phyloP scores from a whole-genome alignment of 2,113 vertebrate species.

The Drymodes brunneopygia region DNA sequence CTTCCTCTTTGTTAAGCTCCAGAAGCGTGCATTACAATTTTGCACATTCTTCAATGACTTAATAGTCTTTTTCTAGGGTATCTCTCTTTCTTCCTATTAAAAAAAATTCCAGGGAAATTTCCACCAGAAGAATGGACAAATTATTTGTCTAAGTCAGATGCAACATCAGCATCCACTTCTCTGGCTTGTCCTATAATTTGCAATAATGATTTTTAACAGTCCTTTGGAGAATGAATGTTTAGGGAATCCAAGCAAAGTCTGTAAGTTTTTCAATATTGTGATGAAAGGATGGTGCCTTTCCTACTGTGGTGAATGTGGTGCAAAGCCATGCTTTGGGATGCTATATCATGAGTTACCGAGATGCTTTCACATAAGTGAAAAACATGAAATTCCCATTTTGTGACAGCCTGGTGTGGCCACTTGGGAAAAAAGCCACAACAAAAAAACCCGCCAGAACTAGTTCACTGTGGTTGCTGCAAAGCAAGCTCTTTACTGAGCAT shows the following conservation, averaged over 20 bases:
- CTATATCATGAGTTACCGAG: background rate
- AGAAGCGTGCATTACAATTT: background rate
- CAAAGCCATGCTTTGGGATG: background rate
- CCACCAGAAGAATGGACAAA: background rate
- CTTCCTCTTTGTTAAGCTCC: slow-evolving; percentile 12
- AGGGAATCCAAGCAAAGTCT: background rate
- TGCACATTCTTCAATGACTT: background rate
- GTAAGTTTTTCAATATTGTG: background rate
- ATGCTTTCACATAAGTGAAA: background rate
- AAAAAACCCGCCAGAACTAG: background rate
- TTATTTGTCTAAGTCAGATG: background rate
- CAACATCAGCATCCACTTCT: background rate
- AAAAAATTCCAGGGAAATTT: background rate
- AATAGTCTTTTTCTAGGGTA: background rate
- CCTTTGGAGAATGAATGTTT: background rate
- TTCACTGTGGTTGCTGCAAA: background rate
- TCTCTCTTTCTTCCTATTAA: background rate
- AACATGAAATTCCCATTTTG: background rate
- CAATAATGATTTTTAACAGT: background rate
- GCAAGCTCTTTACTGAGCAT: background rate
- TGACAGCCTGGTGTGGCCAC: background rate
- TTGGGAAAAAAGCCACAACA: background rate
- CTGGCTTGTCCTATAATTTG: background rate
- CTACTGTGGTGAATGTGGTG: background rate
- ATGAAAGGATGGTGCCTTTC: background rate